Conservation (phyloP, 2,113 vertebrate species). For the Nanger granti region DNA sequence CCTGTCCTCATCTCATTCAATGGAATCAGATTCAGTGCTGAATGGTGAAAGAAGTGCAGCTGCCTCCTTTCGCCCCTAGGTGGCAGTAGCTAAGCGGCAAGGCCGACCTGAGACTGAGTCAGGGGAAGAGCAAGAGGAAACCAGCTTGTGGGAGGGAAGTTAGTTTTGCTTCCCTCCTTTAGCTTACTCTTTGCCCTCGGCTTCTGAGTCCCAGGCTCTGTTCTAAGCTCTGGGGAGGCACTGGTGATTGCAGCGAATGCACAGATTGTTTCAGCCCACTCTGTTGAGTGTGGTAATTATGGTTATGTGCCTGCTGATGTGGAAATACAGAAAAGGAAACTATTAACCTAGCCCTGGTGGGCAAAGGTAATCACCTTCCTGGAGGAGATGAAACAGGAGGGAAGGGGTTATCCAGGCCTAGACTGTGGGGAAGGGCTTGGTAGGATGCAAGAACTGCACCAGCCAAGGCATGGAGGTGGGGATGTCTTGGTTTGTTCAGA, state of each 20-base stretch:
- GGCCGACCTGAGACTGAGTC: not conserved
- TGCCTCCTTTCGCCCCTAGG: not conserved
- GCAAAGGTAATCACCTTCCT: not conserved
- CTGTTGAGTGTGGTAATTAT: not conserved
- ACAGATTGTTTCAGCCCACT: not conserved
- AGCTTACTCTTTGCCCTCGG: not conserved
- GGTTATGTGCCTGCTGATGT: not conserved
- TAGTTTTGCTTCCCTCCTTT: not conserved
- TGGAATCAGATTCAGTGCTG: not conserved
- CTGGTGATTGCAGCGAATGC: not conserved
- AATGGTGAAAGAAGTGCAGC: not conserved
- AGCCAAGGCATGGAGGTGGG: not conserved
- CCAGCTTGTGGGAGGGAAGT: not conserved
- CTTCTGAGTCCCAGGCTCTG: not conserved
- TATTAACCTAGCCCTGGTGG: not conserved
- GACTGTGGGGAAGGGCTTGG: not conserved
- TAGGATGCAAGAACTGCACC: not conserved
- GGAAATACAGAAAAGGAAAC: not conserved
- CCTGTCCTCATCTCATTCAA: not conserved
- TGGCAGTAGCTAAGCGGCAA: constrained; percentile 17
- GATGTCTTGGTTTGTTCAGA: not conserved
- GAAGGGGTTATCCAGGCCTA: not conserved
- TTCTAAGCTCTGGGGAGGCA: not conserved
- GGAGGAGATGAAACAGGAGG: not conserved
- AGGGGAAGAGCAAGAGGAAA: not conserved